Conservation (phyloP, 2,797 vertebrate genomes). For the Anguilla marmorata region DNA sequence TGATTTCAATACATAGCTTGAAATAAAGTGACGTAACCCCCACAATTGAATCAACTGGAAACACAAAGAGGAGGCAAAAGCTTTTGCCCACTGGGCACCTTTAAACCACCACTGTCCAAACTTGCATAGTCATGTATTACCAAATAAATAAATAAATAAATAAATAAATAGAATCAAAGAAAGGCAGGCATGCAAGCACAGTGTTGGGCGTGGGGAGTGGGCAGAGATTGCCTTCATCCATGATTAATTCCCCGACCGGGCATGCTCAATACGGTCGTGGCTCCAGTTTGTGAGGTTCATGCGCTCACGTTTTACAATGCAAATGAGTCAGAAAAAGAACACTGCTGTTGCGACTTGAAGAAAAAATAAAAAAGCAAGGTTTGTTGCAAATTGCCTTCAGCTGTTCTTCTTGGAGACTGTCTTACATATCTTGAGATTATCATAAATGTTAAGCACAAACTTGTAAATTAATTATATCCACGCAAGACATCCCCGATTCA, state of each 20-base stretch:
- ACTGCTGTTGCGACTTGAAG: neutral
- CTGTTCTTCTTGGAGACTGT: neutral
- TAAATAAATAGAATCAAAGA: neutral
- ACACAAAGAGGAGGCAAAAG: conserved; percentile 22
- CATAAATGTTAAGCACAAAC: conserved; percentile 5
- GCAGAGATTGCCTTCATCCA: conserved; percentile 62
- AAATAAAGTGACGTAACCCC: conserved; percentile 61
- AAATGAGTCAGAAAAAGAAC: conserved; percentile 23
- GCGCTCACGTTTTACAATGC: conserved; percentile 19
- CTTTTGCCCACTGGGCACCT: conserved; percentile 16
- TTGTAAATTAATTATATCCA: conserved; percentile 25
- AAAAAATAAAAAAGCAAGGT: conserved; percentile 20
- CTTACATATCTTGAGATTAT: neutral
- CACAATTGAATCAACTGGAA: conserved; percentile 14
- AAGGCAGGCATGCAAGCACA: neutral
- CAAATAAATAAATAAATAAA: conserved; percentile 4
- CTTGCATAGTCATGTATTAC: neutral
- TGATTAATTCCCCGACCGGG: conserved; percentile 63
- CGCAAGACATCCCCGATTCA: neutral
- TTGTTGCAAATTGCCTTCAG: conserved; percentile 11
- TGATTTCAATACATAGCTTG: conserved; percentile 54
- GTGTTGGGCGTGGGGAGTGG: conserved; percentile 46
- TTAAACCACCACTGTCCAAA: neutral
- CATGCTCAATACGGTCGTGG: neutral
- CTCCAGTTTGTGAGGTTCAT: neutral